Base-by-base conservation (phyloP, 2,888 invertebrate species). In the Stenichneumon culpator region DNA sequence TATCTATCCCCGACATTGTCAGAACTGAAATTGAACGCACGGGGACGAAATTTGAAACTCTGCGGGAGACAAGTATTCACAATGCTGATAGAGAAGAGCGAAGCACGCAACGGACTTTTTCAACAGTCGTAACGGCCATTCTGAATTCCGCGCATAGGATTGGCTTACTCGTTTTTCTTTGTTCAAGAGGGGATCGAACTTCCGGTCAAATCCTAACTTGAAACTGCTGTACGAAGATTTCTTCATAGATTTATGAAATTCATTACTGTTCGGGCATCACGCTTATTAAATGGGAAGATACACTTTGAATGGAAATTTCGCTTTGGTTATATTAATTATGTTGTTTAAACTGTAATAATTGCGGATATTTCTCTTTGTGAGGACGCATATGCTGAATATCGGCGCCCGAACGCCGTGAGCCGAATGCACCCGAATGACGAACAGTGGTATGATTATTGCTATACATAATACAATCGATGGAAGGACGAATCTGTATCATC, bases 1-100 rank as follows among this genome's bases (percentile, higher is more conserved):
- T 52, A 39, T 25, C 70, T 52, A 39, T 44, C 44, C 47, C 22
- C 50, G 70, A 74, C 60, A 52, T 70, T 32, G 60, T 68, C 72
- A 54, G 69, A 75, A 74, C 74, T 32, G 72, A 82, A 72, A 82
- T 82, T 73, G 72, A 47, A 82, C 78, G 72, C 57, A 73, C 72
- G 82, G 67, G 82, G 36, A 78, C 50, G 60, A 82, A 70, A 78
- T 82, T 72, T 36, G 78, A 68, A 60, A 72, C 57, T 60, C 78
- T 69, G 60, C 19, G n/a, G 16, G 36, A 74, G 77, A 68, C 67
- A 72, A 74, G 81, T 19, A 36, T 72, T 52, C 36, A 54, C 44
- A 22, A 25, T 68, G n/a, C 47, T 63, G 50, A 65, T n/a, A 28
- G 52, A 14, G 22, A 28, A 70, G 57, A 65, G 32, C 54, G n/a